A percentile compares a stretch with the other conserved stretches of the same genome.
These are phyloP conservation scores for Equus przewalskii DNA, from an alignment of 2,113 vertebrate genomes.

Conservation along the genomic window DNA sequence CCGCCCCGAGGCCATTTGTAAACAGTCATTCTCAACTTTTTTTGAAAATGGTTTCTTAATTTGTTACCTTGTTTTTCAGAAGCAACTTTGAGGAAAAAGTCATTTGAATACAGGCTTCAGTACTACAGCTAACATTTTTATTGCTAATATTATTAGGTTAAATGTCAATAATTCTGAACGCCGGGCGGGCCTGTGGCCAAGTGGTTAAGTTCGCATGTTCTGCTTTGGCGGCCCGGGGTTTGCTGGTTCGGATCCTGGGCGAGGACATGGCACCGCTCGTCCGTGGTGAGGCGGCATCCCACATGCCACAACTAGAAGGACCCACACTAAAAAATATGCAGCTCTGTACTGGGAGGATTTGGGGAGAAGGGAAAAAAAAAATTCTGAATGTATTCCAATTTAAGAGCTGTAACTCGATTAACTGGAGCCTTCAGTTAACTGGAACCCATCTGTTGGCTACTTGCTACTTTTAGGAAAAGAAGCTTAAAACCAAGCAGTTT, in stretches of 20 bases:
- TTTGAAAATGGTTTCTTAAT: slow-evolving; percentile 38
- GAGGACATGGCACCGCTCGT: too few relatives aligned
- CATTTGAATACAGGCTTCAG: background rate
- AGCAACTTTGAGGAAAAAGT: slow-evolving; percentile 24
- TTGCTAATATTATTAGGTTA: background rate
- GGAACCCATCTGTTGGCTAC: background rate
- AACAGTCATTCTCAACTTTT: background rate
- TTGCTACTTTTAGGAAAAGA: background rate
- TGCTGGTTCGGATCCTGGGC: too few relatives aligned
- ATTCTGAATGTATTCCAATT: background rate
- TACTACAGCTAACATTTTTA: slow-evolving; percentile 6
- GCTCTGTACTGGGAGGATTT: too few relatives aligned
- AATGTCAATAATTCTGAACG: too few relatives aligned
- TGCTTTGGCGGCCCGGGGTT: too few relatives aligned
- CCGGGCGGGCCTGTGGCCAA: too few relatives aligned
- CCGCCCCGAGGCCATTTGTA: too few relatives aligned
- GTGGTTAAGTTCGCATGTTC: too few relatives aligned
- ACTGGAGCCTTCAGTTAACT: background rate
- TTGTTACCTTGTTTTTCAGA: slow-evolving; percentile 12
- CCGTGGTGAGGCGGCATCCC: too few relatives aligned
- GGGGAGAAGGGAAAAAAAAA: too few relatives aligned
- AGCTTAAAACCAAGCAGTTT: background rate
- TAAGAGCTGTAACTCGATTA: background rate
- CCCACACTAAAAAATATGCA: too few relatives aligned
- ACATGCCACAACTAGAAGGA: too few relatives aligned